Conservation (phyloP, 2,888 invertebrate genomes). For the Achlya flavicornis region DNA sequence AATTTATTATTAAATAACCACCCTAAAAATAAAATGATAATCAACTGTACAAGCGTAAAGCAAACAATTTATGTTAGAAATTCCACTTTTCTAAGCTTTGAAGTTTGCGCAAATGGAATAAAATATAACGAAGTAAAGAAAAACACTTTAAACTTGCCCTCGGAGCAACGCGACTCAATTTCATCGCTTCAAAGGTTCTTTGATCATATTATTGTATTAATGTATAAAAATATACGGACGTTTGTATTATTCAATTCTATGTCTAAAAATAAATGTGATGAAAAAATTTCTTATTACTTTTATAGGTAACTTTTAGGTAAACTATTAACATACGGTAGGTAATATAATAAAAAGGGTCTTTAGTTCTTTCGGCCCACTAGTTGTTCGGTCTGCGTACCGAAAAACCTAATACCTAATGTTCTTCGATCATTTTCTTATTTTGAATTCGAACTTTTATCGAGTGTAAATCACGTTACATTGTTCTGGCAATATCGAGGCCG, state of each 20-base stretch:
- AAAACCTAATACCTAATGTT: too few relatives aligned
- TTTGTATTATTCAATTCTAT: neutral
- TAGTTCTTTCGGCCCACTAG: too few relatives aligned
- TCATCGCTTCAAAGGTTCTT: constrained; percentile 41
- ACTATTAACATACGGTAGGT: too few relatives aligned
- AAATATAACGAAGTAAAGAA: constrained; percentile 59
- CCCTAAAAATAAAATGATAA: neutral
- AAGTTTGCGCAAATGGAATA: constrained; percentile 52
- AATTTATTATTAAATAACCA: neutral
- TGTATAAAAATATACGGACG: constrained; percentile 25
- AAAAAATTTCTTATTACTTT: too few relatives aligned
- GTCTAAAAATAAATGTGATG: too few relatives aligned
- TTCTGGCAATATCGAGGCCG: too few relatives aligned
- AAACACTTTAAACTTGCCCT: constrained; percentile 39
- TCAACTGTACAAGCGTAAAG: constrained; percentile 6
- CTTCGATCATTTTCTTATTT: too few relatives aligned
- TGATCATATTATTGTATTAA: constrained; percentile 56
- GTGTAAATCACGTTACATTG: too few relatives aligned
- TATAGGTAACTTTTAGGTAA: too few relatives aligned
- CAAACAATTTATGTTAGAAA: constrained; percentile 44
- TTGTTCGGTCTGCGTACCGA: too few relatives aligned
- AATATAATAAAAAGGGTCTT: too few relatives aligned
- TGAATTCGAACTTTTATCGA: too few relatives aligned
- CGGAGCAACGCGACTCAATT: constrained; percentile 42
- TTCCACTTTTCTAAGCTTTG: constrained; percentile 40